A percentile compares a stretch with the other conserved stretches of the same genome.
phyloP scores from a whole-genome alignment of 2,888 invertebrate species.

The Synanthedon formicaeformis region DNA sequence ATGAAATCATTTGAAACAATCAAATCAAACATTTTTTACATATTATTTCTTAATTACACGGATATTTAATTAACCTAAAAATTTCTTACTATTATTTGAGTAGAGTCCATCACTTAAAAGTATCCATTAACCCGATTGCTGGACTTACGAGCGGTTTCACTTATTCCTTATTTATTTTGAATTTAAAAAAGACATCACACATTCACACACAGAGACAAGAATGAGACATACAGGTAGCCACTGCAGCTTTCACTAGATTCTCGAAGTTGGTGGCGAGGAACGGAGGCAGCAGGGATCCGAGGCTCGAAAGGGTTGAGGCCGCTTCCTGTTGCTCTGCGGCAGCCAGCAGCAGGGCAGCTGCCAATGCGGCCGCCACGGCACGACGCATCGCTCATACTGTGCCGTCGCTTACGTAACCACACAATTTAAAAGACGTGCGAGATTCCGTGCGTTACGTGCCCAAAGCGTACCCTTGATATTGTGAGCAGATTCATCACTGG shows the following conservation, averaged over 20 bases:
- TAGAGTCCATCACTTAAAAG: too few species aligned
- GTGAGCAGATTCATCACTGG: too few species aligned
- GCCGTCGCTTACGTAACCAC: neutral
- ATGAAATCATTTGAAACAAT: too few species aligned
- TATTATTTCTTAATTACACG: too few species aligned
- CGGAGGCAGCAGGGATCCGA: conserved; percentile 24
- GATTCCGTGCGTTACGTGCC: too few species aligned
- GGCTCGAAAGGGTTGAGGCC: conserved; percentile 12
- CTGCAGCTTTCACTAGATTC: conserved; percentile 29
- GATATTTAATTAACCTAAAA: too few species aligned
- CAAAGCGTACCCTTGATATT: too few species aligned
- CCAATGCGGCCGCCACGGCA: conserved; percentile 8
- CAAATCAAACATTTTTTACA: too few species aligned
- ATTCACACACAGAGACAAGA: neutral
- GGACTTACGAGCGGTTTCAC: too few species aligned
- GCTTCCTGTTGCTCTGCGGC: conserved; percentile 8
- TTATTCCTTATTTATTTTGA: too few species aligned
- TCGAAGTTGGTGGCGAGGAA: conserved; percentile 25
- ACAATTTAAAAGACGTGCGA: neutral
- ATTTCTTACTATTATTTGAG: too few species aligned
- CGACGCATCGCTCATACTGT: conserved; percentile 14
- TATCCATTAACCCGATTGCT: too few species aligned
- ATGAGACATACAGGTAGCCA: conserved; percentile 29
- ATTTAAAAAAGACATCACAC: neutral
- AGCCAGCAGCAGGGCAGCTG: neutral